Conservation (phyloP, 2,797 vertebrate genomes). For the Antennarius maculatus region DNA sequence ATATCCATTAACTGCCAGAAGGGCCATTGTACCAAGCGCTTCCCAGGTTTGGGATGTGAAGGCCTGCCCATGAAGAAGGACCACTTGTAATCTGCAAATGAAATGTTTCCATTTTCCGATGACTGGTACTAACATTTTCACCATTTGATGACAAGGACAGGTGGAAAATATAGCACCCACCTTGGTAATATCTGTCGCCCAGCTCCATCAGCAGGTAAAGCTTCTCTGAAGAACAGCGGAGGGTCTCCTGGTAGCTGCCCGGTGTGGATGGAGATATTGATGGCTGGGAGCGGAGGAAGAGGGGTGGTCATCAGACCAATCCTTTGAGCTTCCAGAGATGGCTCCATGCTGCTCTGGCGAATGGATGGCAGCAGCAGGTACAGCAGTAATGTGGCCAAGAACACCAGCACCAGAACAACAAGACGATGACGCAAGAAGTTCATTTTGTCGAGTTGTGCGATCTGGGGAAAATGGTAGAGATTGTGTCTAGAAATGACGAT, state of each 20-base stretch:
- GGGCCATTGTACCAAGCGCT: constrained; percentile 89
- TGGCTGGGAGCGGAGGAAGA: constrained; percentile 52
- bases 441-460: constrained; percentile 65
- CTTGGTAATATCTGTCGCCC: constrained; percentile 80
- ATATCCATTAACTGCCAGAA: constrained; percentile 89
- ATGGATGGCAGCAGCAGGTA: constrained; percentile 87
- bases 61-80: constrained; percentile 93
- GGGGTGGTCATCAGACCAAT: constrained; percentile 70
- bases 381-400: constrained; percentile 85
- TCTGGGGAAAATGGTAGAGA: constrained; percentile 45
- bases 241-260: constrained; percentile 85
- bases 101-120: neutral
- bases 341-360: constrained; percentile 82
- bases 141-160: neutral
- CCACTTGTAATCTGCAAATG: constrained; percentile 83
- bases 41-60: constrained; percentile 96
- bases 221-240: constrained; percentile 91
- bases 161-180: constrained; percentile 61
- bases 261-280: constrained; percentile 82
- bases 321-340: constrained; percentile 77
- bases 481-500: neutral
- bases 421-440: constrained; percentile 86
- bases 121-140: neutral
- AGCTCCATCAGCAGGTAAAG: constrained; percentile 75
- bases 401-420: constrained; percentile 85